Conservation (phyloP, 2,113 vertebrate genomes). For the Tetrax tetrax region DNA sequence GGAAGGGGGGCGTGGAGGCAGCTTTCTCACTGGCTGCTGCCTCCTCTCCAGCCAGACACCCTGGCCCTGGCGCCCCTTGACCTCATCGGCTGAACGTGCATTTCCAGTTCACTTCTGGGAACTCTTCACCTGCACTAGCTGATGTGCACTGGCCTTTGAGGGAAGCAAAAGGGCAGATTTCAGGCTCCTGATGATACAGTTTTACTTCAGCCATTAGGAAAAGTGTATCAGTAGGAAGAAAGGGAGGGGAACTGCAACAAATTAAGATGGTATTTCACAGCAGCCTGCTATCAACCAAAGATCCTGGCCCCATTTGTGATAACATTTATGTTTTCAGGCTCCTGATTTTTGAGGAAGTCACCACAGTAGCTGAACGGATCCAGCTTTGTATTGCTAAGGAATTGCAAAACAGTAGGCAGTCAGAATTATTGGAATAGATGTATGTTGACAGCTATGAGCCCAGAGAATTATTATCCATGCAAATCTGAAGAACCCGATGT, state of each 20-base stretch:
- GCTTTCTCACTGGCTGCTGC: not conserved
- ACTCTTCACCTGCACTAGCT: not conserved
- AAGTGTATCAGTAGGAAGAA: not conserved
- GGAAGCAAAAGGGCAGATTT: not conserved
- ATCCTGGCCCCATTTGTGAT: not conserved
- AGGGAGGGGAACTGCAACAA: not conserved
- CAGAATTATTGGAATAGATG: not conserved
- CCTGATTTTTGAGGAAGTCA: not conserved
- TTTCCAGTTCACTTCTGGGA: not conserved
- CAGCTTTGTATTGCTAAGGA: not conserved
- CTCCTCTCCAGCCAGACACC: not conserved
- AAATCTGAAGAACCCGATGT: not conserved
- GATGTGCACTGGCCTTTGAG: not conserved
- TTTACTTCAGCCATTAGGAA: not conserved
- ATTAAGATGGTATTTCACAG: not conserved
- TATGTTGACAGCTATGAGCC: not conserved
- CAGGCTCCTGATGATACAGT: accelerated
- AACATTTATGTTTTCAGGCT: not conserved
- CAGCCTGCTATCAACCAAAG: not conserved
- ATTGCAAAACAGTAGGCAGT: not conserved
- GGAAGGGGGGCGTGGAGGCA: not conserved
- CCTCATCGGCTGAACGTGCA: not conserved
- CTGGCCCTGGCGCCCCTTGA: not conserved
- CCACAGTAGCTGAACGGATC: not conserved
- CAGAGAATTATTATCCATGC: not conserved